Conservation (phyloP, 2,113 vertebrate species). For the Colaptes auratus region DNA sequence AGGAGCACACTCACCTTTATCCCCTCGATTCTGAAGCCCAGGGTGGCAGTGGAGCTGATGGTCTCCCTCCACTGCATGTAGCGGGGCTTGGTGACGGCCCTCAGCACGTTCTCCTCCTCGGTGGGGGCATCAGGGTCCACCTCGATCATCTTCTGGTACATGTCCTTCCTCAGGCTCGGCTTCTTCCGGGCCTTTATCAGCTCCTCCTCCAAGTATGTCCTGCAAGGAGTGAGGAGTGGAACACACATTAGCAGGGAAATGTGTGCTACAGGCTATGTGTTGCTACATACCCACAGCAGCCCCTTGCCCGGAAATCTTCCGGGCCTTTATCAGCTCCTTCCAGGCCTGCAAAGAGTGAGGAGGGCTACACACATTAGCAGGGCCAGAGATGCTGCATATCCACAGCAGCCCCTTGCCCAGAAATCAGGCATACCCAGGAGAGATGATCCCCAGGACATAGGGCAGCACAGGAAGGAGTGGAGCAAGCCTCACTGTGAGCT, state of each 20-base stretch:
- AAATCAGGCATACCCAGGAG: neutral
- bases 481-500: accelerated
- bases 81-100: constrained; percentile 93
- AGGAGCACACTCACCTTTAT: constrained; percentile 86
- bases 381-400: neutral
- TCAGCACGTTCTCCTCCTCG: constrained; percentile 82
- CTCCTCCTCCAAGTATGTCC: constrained; percentile 96
- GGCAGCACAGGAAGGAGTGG: neutral
- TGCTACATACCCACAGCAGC: neutral
- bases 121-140: constrained; percentile 91
- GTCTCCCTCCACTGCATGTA: constrained; percentile 99
- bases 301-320: too few species aligned
- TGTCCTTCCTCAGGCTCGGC: constrained; percentile 92
- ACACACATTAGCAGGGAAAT: neutral
- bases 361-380: neutral
- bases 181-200: constrained; percentile 95
- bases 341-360: constrained; percentile 73
- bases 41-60: constrained; percentile 93
- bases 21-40: constrained; percentile 96
- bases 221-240: neutral
- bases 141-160: constrained; percentile 98
- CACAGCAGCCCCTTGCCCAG: neutral
- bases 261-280: too few species aligned
- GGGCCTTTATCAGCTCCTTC: constrained; percentile 97
- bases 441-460: neutral